Conservation (phyloP, 2,888 invertebrate species). For the Rhingia campestris region DNA sequence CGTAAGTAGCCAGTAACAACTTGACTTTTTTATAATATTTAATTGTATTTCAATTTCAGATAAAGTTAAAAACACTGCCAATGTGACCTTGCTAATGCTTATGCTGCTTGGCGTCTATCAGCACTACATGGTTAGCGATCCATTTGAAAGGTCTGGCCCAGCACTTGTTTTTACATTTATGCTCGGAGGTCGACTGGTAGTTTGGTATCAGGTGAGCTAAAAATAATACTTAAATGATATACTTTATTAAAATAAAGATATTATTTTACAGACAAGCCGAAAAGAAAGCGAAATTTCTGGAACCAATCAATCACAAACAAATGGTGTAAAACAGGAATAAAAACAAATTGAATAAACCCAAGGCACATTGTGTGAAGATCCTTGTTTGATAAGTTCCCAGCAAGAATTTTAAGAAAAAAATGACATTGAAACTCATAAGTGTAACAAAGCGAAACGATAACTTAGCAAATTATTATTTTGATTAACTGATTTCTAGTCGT, state of each 20-base stretch:
- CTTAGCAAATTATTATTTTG: constrained; percentile 50
- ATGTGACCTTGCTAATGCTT: constrained; percentile 90
- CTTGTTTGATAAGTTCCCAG: constrained; percentile 40
- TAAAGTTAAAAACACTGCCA: constrained; percentile 94
- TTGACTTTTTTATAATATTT: not conserved
- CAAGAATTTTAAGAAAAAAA: constrained; percentile 51
- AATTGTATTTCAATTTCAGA: constrained; percentile 84
- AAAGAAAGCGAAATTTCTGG: constrained; percentile 84
- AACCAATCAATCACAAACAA: constrained; percentile 84
- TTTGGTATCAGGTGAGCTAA: constrained; percentile 85
- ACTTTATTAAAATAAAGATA: not conserved
- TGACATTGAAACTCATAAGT: constrained; percentile 52
- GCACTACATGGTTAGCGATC: constrained; percentile 95
- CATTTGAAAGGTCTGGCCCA: constrained; percentile 94
- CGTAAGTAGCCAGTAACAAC: constrained; percentile 85
- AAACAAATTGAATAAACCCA: constrained; percentile 32
- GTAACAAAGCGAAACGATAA: constrained; percentile 51
- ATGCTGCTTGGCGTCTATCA: constrained; percentile 96
- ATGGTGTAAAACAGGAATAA: constrained; percentile 86
- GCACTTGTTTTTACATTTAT: constrained; percentile 96
- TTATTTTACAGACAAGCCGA: constrained; percentile 84
- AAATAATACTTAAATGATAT: constrained; percentile 16
- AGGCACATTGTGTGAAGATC: constrained; percentile 26
- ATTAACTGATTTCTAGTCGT: constrained; percentile 67
- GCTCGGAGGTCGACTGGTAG: constrained; percentile 93